Evolutionary conservation across 2,797 vertebrate species (phyloP).

Genomic region (Myotis daubentonii): DNA sequence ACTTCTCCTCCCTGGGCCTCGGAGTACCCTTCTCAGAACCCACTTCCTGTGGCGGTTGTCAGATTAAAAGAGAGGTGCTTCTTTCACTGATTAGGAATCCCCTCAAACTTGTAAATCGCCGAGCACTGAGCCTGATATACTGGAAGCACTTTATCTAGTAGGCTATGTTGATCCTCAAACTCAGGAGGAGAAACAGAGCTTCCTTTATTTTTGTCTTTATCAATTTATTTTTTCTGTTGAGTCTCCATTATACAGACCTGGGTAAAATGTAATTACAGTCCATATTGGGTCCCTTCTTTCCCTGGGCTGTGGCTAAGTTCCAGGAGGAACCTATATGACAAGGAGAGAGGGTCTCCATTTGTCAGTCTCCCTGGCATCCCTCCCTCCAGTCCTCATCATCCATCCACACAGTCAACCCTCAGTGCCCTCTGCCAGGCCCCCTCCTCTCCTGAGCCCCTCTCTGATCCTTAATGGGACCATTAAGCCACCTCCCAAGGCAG

Average conservation of each 20-base stretch:
- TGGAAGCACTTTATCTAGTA: background rate
- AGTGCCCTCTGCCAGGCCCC: background rate
- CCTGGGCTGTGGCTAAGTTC: background rate
- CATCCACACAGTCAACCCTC: background rate
- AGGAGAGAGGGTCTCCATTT: background rate
- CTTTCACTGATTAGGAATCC: background rate
- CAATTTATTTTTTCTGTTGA: background rate
- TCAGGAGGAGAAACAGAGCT: background rate
- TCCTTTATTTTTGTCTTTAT: background rate
- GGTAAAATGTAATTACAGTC: background rate
- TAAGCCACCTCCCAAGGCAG: background rate
- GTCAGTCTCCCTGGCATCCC: background rate
- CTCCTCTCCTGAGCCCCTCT: background rate
- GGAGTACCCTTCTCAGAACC: background rate
- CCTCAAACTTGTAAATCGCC: background rate
- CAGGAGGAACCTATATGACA: background rate
- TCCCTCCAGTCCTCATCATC: background rate
- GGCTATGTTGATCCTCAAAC: background rate
- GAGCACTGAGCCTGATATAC: background rate
- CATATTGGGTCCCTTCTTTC: background rate
- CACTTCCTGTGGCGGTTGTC: background rate
- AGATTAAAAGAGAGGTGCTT: background rate
- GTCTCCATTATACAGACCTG: background rate
- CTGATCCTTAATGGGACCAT: background rate
- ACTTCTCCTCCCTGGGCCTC: background rate